These are phyloP conservation scores for Podarcis lilfordi DNA, from an alignment of 2,797 vertebrate species.

Conservation along the genomic window DNA sequence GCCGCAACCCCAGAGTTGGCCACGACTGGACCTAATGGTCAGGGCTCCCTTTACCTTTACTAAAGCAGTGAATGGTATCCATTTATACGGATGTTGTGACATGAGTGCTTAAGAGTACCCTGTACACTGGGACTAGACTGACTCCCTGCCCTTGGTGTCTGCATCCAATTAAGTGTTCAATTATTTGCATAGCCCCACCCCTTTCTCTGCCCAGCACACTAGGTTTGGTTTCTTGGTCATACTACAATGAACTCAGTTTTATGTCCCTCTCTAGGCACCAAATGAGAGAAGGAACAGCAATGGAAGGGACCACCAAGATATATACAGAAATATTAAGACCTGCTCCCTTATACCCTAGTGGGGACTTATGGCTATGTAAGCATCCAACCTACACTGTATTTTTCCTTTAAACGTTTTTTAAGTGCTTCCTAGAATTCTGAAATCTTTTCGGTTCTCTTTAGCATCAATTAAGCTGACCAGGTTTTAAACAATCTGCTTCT, in stretches of 20 bases:
- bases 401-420: background rate
- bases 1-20: no score
- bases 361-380: background rate
- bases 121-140: background rate
- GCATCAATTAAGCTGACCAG: background rate
- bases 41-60: no score
- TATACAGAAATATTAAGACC: background rate
- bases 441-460: background rate
- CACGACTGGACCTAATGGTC: no score
- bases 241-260: background rate
- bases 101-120: background rate
- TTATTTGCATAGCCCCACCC: background rate
- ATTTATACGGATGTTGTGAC: background rate
- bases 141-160: background rate
- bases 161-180: background rate
- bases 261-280: background rate
- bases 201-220: background rate
- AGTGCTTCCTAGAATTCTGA: background rate
- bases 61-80: background rate
- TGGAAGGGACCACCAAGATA: background rate
- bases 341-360: background rate
- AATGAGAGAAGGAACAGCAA: constrained; percentile 4
- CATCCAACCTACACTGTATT: background rate
- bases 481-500: constrained; percentile 11
- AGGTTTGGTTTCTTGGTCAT: background rate